Conservation (phyloP, 2,797 vertebrate species). For the Aeoliscus strigatus region DNA sequence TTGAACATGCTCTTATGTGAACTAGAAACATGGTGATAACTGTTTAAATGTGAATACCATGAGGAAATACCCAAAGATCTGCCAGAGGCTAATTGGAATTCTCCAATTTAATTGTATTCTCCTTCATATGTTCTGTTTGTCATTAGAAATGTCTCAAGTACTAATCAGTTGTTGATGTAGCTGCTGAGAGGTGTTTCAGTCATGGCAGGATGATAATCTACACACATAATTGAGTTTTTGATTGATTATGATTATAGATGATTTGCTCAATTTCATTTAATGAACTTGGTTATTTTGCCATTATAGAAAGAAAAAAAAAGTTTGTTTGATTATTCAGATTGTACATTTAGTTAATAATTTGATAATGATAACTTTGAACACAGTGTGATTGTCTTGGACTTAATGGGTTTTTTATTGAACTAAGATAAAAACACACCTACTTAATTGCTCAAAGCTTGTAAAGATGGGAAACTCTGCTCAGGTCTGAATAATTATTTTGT, state of each 20-base stretch:
- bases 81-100: conserved; percentile 45
- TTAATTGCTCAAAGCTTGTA: conserved; percentile 32
- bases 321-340: conserved; percentile 14
- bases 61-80: conserved; percentile 27
- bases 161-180: conserved; percentile 55
- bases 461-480: conserved; percentile 36
- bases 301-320: conserved; percentile 12
- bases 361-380: conserved; percentile 20
- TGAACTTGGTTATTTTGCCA: conserved; percentile 24
- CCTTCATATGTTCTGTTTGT: conserved; percentile 39
- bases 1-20: conserved; percentile 18
- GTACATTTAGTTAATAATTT: conserved; percentile 22
- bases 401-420: conserved; percentile 25
- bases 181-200: conserved; percentile 31
- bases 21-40: conserved; percentile 13
- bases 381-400: conserved; percentile 13
- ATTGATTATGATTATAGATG: conserved; percentile 50
- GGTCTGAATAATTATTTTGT: conserved; percentile 18
- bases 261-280: conserved; percentile 47
- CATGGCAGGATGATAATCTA: conserved; percentile 55
- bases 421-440: conserved; percentile 23
- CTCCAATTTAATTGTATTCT: conserved; percentile 33
- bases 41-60: conserved; percentile 17
- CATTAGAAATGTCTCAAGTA: no score
- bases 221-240: conserved; percentile 51